These are phyloP conservation scores for Eufriesea mexicana DNA, from an alignment of 1,140 invertebrate genomes.

Conservation along the genomic window DNA sequence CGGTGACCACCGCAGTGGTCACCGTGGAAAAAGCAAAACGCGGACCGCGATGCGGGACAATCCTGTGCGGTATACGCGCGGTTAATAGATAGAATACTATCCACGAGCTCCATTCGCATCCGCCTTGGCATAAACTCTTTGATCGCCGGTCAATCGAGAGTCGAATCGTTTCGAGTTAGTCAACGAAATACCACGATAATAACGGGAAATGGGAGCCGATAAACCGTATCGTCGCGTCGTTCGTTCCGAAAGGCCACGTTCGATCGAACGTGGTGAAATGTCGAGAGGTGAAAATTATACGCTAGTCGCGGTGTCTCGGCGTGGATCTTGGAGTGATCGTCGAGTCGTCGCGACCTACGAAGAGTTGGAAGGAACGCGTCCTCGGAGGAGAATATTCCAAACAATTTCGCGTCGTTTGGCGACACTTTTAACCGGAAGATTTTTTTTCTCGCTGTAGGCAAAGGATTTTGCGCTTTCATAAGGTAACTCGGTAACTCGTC, in stretches of 20 bases:
- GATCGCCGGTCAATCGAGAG: conserved; percentile 7
- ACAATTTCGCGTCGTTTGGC: neutral
- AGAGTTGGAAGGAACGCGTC: neutral
- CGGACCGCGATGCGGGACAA: too few species aligned
- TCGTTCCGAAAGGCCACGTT: conserved; percentile 1
- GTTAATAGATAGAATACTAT: too few species aligned
- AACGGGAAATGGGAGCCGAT: conserved; percentile 12
- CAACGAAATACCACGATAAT: neutral
- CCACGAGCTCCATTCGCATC: conserved; percentile 7
- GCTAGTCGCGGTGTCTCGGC: too few species aligned
- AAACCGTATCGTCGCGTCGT: neutral
- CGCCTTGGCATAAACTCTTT: conserved; percentile 20
- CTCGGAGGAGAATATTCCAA: neutral
- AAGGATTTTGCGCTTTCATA: conserved; percentile 6
- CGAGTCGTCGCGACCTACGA: too few species aligned
- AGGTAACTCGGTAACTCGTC: neutral
- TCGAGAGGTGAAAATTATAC: conserved; percentile 9
- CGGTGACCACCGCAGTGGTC: too few species aligned
- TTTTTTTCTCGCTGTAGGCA: neutral
- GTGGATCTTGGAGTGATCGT: too few species aligned
- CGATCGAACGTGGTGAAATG: too few species aligned
- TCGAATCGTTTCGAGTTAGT: neutral
- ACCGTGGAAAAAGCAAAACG: too few species aligned
- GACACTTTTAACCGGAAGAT: neutral
- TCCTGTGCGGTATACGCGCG: too few species aligned